Evolutionary conservation across 2,113 vertebrate genomes (phyloP).

Genomic region (Andinoacara biseriatus): DNA sequence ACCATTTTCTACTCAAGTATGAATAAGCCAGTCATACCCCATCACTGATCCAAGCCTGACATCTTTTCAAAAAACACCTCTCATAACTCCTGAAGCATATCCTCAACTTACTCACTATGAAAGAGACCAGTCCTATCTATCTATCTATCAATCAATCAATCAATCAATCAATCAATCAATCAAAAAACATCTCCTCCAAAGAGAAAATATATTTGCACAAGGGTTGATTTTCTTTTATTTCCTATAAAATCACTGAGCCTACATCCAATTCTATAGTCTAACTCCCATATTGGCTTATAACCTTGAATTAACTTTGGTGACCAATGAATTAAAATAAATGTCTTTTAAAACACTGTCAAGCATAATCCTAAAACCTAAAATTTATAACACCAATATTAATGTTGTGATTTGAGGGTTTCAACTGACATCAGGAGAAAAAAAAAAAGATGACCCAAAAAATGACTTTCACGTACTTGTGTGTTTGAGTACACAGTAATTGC

Average conservation of each 20-base stretch:
- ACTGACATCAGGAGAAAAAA: not conserved
- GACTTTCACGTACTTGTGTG: not conserved
- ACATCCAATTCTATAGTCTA: not conserved
- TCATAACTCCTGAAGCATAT: not conserved
- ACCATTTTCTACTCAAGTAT: constrained; percentile 11
- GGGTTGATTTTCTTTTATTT: constrained; percentile 1
- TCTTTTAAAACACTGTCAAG: not conserved
- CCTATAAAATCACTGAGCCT: not conserved
- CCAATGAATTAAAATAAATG: not conserved
- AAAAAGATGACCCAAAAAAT: not conserved
- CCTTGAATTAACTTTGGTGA: not conserved
- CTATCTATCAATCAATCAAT: constrained; percentile 3
- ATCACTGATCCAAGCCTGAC: constrained; percentile 20
- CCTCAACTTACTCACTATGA: not conserved
- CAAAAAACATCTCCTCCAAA: not conserved
- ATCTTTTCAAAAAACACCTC: constrained; percentile 30
- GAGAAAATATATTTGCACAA: not conserved
- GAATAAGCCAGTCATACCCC: constrained; percentile 22
- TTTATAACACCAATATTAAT: not conserved
- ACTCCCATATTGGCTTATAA: not conserved
- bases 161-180: constrained; percentile 1
- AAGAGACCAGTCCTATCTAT: not conserved
- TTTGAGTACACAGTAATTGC: not conserved
- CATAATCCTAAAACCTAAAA: not conserved
- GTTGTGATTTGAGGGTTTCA: not conserved